Evolutionary conservation across 1,140 invertebrate genomes (phyloP).

Genomic region (Pseudomyrmex pallidus): DNA sequence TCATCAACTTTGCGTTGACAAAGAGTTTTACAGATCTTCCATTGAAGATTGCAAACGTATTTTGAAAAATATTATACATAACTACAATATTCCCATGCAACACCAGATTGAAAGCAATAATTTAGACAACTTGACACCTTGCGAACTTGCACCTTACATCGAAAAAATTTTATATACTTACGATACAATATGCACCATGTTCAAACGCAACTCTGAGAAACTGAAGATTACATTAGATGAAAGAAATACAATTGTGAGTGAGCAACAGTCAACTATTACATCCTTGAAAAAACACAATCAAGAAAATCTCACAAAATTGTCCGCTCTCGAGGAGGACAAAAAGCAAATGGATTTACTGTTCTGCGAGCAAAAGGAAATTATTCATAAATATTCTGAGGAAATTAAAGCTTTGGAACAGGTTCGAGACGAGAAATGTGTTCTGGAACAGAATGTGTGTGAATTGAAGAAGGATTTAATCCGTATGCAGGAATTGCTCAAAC

Average conservation of each 20-base stretch:
- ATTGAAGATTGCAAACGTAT: slow-evolving; percentile 25
- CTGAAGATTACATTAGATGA: slow-evolving; percentile 42
- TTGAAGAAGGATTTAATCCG: slow-evolving; percentile 19
- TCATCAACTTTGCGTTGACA: slow-evolving; percentile 55
- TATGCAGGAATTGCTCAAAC: slow-evolving; percentile 24
- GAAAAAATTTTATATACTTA: slow-evolving; percentile 41
- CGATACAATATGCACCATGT: not conserved
- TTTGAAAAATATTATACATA: slow-evolving; percentile 47
- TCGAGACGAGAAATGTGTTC: slow-evolving; percentile 51
- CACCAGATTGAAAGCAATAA: not conserved
- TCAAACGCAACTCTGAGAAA: slow-evolving; percentile 35
- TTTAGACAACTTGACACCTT: slow-evolving; percentile 48
- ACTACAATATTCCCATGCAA: not conserved
- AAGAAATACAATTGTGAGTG: not conserved
- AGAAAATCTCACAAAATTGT: slow-evolving; percentile 31
- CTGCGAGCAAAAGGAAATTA: slow-evolving; percentile 37
- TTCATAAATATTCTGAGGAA: slow-evolving; percentile 37
- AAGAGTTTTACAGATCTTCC: slow-evolving; percentile 40
- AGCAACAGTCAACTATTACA: slow-evolving; percentile 37
- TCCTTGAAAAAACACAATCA: slow-evolving; percentile 65
- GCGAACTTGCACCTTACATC: slow-evolving; percentile 40
- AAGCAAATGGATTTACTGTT: slow-evolving; percentile 25
- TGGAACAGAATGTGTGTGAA: slow-evolving; percentile 60
- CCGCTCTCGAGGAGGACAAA: slow-evolving; percentile 23
- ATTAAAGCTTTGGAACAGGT: slow-evolving; percentile 49